Base-by-base conservation (phyloP, 2,797 vertebrate genomes). In the Clarias pachynema region DNA sequence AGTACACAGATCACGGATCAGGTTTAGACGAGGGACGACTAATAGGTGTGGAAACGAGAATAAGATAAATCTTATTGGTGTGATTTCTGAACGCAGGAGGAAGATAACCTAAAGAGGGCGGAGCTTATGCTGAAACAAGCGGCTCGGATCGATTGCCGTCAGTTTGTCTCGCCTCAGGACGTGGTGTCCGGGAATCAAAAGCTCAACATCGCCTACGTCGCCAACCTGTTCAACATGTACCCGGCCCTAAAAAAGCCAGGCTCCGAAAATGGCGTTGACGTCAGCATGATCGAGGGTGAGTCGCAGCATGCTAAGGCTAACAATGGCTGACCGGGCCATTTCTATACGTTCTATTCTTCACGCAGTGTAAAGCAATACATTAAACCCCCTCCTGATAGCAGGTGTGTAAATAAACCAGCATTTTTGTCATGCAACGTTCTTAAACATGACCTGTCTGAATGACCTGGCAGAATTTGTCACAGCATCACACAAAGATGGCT, bases 181-280 rank as follows among this genome's bases (percentile, higher is more conserved):
- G 97, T 99, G 88, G 96, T 96, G 81, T 93, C 96, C 68, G 98
- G 98, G 87, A 99, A 99, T 93, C 96, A 95, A 90, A 99, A 99
- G 90, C 97, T 99, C 87, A 99, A 99, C 94, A 89, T 96, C 92
- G 98, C 98, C 85, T 99, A 98, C 63, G 97, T 99, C 66, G 98
- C 98, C 89, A 99, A 99, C 94, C 94, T 99, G 79, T 99, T 96
- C 94, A 99, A 99, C 92, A 97, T 94, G 89, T 94, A 97, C 62
- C 97, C 98, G 0, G 92, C 93, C 84, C 90, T 99, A 86, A 92
- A 95, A 86, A 96, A 89, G 85, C 90, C 91, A 3, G 49, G 49
- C 82, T 89, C 93, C 31, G 89, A 85, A 86, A 95, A 95, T 65
- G 93, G 92, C 91, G 92, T 96, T 0, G 95, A 97, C 89, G 75